Conservation (phyloP, 2,888 invertebrate genomes). For the Xestia rhomboidea region DNA sequence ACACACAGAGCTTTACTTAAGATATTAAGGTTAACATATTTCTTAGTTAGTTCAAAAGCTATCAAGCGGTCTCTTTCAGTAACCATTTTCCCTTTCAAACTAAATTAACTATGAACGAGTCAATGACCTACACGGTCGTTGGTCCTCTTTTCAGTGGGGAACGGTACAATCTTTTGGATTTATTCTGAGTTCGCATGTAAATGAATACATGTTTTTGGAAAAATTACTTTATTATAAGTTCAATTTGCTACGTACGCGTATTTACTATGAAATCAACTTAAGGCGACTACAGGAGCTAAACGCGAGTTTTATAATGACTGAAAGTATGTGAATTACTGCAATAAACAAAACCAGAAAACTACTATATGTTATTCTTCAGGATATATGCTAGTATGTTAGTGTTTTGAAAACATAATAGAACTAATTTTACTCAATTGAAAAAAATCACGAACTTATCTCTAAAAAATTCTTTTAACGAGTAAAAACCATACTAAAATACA, state of each 20-base stretch:
- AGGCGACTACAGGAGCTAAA: too few relatives aligned
- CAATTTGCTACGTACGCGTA: background rate
- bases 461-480: too few relatives aligned
- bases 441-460: too few relatives aligned
- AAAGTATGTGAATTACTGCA: too few relatives aligned
- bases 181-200: background rate
- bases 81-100: conserved; percentile 23
- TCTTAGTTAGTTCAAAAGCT: conserved; percentile 5
- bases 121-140: conserved; percentile 31
- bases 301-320: too few relatives aligned
- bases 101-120: conserved; percentile 29
- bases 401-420: too few relatives aligned
- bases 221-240: background rate
- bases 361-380: too few relatives aligned
- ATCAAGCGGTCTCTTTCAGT: conserved; percentile 12
- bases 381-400: too few relatives aligned
- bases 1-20: background rate
- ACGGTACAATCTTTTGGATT: background rate
- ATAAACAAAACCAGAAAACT: too few relatives aligned
- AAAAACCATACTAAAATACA: too few relatives aligned
- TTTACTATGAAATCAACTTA: too few relatives aligned
- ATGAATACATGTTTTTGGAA: background rate
- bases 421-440: too few relatives aligned
- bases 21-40: conserved; percentile 4
- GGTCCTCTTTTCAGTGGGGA: conserved; percentile 10